Percentiles rank a stretch among this genome's conserved stretches.
These are phyloP conservation scores for Coreoperca whiteheadi DNA, from an alignment of 2,113 vertebrate species.

Conservation along the genomic window DNA sequence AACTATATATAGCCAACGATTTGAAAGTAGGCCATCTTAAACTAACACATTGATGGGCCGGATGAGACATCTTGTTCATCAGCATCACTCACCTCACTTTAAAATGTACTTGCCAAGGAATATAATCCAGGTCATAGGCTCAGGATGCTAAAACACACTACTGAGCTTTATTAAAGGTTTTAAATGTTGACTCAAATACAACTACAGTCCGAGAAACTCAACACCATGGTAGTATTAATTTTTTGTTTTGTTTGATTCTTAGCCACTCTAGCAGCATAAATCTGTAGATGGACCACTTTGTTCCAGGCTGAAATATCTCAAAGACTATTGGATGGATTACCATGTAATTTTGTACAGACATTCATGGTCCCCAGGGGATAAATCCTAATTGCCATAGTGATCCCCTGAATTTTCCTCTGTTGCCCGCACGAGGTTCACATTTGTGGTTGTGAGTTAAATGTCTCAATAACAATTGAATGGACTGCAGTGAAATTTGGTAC, in stretches of 20 bases:
- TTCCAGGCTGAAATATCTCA: not conserved
- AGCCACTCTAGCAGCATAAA: not conserved
- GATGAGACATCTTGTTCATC: not conserved
- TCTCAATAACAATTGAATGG: not conserved
- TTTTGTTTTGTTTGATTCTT: not conserved
- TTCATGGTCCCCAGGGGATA: not conserved
- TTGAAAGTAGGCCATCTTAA: constrained; percentile 16
- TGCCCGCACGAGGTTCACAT: not conserved
- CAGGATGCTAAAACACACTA: not conserved
- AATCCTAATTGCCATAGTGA: not conserved
- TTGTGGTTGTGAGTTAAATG: not conserved
- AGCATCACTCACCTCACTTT: constrained; percentile 5
- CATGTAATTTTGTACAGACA: not conserved
- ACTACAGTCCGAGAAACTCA: not conserved
- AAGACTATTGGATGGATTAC: not conserved
- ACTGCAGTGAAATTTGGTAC: not conserved
- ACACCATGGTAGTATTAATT: not conserved
- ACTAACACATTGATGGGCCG: not conserved
- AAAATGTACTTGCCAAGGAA: constrained; percentile 5
- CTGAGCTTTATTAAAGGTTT: constrained; percentile 15
- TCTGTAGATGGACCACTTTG: not conserved
- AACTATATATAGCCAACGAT: not conserved
- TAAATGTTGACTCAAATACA: not conserved
- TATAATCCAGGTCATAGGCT: constrained; percentile 9
- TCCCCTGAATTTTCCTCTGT: not conserved